Evolutionary conservation across 2,113 vertebrate species (phyloP).

Genomic region (Forbesichthys agassizii): DNA sequence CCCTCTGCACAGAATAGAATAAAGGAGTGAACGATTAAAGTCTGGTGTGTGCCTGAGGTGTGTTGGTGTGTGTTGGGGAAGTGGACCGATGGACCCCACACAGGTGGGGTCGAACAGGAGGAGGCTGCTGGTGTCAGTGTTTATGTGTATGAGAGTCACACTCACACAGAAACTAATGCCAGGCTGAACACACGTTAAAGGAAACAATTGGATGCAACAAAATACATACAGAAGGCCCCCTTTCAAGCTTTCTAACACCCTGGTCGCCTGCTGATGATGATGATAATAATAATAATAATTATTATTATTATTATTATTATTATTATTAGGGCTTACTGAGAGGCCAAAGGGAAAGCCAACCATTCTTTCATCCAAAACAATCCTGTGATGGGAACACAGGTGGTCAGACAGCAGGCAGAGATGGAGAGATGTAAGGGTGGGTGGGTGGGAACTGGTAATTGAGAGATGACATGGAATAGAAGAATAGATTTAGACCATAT

Average conservation of each 20-base stretch:
- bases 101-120: no score
- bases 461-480: not conserved
- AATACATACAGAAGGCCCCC: not conserved
- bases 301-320: constrained; percentile 4
- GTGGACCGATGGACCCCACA: no score
- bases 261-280: constrained; percentile 3
- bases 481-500: not conserved
- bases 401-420: not conserved
- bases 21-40: no score
- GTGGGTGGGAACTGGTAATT: not conserved
- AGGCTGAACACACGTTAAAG: not conserved
- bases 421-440: not conserved
- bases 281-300: no score
- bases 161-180: not conserved
- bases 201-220: not conserved
- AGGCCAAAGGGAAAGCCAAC: constrained; percentile 25
- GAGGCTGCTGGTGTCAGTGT: no score
- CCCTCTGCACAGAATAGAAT: no score
- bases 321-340: constrained; percentile 13
- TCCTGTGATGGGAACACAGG: not conserved
- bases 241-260: not conserved
- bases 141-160: not conserved
- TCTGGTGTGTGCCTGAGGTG: no score
- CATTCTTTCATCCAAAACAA: constrained; percentile 18
- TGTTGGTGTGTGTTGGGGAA: no score